These are phyloP conservation scores for Disparrhopalites patrizii DNA, from an alignment of 2,888 invertebrate genomes.

Conservation along the genomic window DNA sequence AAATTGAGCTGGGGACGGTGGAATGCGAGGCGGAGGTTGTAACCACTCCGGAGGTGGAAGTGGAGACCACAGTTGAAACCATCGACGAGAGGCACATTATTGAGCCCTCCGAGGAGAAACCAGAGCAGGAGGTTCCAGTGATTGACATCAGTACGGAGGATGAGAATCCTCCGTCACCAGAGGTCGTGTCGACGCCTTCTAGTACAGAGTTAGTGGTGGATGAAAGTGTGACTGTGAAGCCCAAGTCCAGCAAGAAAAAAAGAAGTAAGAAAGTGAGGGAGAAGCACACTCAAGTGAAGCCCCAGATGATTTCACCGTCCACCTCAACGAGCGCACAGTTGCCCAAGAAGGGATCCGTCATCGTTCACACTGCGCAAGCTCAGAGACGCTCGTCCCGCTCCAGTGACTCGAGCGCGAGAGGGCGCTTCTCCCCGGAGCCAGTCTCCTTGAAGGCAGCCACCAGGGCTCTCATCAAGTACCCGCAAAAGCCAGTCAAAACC, in stretches of 20 bases:
- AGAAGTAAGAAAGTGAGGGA: conserved; percentile 18
- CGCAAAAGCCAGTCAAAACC: neutral
- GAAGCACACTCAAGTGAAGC: conserved; percentile 24
- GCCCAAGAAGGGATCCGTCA: neutral
- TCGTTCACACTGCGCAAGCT: neutral
- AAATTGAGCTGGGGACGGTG: neutral
- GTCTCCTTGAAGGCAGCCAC: neutral
- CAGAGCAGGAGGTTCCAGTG: no score
- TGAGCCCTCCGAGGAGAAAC: neutral
- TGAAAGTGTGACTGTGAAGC: no score
- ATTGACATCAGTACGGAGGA: no score
- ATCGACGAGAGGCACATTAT: neutral
- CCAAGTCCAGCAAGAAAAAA: conserved; percentile 2
- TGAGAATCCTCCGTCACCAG: no score
- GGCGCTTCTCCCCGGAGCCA: neutral
- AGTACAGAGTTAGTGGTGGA: no score
- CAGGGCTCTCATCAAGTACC: neutral
- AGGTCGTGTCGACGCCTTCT: no score
- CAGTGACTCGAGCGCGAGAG: neutral
- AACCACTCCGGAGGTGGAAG: conserved; percentile 12
- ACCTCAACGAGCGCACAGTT: neutral
- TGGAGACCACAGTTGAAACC: conserved; percentile 3
- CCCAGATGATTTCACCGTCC: neutral
- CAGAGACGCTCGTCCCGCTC: neutral
- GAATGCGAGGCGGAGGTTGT: neutral